Evolutionary conservation across 2,888 invertebrate genomes (phyloP).

Genomic region (Rhamnusium bicolor): DNA sequence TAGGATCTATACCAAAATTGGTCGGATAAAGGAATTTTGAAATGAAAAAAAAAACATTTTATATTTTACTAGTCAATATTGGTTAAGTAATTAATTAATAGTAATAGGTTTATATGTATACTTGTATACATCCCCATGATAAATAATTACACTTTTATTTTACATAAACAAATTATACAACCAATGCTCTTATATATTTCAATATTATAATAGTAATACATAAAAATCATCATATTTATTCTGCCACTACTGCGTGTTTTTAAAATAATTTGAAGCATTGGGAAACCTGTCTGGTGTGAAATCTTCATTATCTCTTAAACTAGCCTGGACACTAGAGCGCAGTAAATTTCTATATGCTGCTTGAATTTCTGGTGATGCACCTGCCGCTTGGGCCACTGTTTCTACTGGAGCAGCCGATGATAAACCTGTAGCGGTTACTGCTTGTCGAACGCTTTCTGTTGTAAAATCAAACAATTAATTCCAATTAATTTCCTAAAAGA

Average conservation of each 20-base stretch:
- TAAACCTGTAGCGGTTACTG: constrained; percentile 73
- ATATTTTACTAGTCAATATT: constrained; percentile 17
- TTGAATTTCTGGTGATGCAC: constrained; percentile 72
- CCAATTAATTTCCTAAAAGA: background rate
- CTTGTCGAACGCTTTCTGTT: constrained; percentile 68
- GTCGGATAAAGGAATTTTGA: too few relatives aligned
- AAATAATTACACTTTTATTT: constrained; percentile 33
- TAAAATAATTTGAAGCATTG: constrained; percentile 68
- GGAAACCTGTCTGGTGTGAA: constrained; percentile 69
- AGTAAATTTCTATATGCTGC: constrained; percentile 73
- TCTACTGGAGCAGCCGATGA: constrained; percentile 70
- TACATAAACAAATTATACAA: constrained; percentile 43
- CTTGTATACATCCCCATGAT: background rate
- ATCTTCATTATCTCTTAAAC: constrained; percentile 71
- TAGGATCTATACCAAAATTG: too few relatives aligned
- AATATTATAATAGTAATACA: constrained; percentile 29
- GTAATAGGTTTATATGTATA: constrained; percentile 2
- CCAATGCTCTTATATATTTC: constrained; percentile 38
- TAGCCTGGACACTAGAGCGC: constrained; percentile 70
- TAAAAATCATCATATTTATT: constrained; percentile 27
- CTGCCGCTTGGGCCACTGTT: constrained; percentile 71
- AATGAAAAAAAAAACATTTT: background rate
- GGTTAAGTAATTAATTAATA: constrained; percentile 9
- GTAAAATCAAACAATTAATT: constrained; percentile 30
- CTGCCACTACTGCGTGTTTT: constrained; percentile 41